Evolutionary conservation across 2,888 invertebrate genomes (phyloP).

Genomic region (Caenorhabditis macrosperma): DNA sequence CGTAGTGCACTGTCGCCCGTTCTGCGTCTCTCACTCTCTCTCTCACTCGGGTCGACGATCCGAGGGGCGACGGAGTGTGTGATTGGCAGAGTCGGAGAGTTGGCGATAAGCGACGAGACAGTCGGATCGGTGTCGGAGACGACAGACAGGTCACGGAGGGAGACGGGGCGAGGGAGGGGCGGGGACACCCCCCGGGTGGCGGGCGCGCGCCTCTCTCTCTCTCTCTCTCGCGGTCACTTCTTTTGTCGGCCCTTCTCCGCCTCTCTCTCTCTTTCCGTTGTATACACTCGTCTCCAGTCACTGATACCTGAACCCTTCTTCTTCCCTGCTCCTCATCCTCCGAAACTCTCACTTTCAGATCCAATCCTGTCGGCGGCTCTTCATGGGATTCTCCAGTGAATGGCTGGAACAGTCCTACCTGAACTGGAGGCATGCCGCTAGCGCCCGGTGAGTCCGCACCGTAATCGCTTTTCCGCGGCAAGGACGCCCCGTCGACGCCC

Average conservation of each 20-base stretch:
- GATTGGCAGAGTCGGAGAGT: constrained; percentile 21
- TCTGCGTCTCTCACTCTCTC: constrained; percentile 13
- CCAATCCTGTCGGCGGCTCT: constrained; percentile 28
- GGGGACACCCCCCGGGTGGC: constrained; percentile 23
- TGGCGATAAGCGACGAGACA: constrained; percentile 34
- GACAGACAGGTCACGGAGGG: constrained; percentile 40
- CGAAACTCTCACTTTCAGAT: constrained; percentile 31
- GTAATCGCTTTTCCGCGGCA: background rate
- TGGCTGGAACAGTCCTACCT: constrained; percentile 60
- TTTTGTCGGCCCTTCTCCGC: constrained; percentile 9
- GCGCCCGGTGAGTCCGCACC: constrained; percentile 33
- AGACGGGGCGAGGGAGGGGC: background rate
- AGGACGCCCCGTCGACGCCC: too few relatives aligned
- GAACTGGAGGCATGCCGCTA: constrained; percentile 49
- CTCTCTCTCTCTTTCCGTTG: constrained; percentile 3
- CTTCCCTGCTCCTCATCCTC: background rate
- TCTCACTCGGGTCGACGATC: constrained; percentile 12
- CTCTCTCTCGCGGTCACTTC: constrained; percentile 22
- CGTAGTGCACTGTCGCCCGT: constrained; percentile 33
- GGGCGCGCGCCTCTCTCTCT: constrained; percentile 45
- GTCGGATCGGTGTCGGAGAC: constrained; percentile 21
- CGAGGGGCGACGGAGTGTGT: constrained; percentile 14
- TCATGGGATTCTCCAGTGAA: constrained; percentile 61
- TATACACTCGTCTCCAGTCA: constrained; percentile 26
- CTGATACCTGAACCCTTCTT: constrained; percentile 38